Evolutionary conservation across 2,797 vertebrate genomes (phyloP).

Genomic region (Spondyliosoma cantharus): DNA sequence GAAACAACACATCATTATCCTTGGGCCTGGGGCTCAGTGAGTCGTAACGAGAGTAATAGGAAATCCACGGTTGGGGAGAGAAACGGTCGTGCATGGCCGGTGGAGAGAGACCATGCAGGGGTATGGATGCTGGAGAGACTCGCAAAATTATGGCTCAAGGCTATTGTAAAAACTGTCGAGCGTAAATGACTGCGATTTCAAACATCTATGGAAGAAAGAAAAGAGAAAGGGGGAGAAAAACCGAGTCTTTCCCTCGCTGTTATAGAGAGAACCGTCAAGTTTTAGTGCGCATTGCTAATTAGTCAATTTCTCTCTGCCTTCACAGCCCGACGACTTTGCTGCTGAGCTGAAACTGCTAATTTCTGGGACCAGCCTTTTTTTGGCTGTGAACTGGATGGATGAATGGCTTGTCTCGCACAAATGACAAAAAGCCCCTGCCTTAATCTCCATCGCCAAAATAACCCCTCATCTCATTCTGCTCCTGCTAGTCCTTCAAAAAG

Average conservation of each 20-base stretch:
- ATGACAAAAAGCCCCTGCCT: constrained; percentile 99
- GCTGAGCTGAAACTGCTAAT: constrained; percentile 99
- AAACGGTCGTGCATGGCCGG: constrained; percentile 99
- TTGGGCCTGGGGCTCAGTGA: constrained; percentile 99
- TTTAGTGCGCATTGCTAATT: constrained; percentile 99
- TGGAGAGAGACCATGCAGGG: constrained; percentile 99
- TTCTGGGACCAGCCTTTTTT: constrained; percentile 99
- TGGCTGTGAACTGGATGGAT: constrained; percentile 99
- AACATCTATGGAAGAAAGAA: constrained; percentile 99
- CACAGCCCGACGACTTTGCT: constrained; percentile 99
- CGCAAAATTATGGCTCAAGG: constrained; percentile 99
- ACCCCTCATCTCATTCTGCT: constrained; percentile 97
- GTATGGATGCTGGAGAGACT: constrained; percentile 99
- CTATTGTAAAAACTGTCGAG: constrained; percentile 99
- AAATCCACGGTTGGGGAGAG: constrained; percentile 99
- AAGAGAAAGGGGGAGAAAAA: constrained; percentile 91
- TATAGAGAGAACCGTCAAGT: constrained; percentile 99
- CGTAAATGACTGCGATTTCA: constrained; percentile 99
- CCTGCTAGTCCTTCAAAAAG: constrained; percentile 91
- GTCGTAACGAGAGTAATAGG: constrained; percentile 99
- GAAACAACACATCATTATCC: constrained; percentile 99
- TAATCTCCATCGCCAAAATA: constrained; percentile 99
- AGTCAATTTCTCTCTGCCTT: constrained; percentile 99
- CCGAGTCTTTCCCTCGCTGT: constrained; percentile 94
- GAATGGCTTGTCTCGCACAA: constrained; percentile 99